Evolutionary conservation across 2,888 invertebrate species (phyloP).

Genomic region (Ophioninae sp.): DNA sequence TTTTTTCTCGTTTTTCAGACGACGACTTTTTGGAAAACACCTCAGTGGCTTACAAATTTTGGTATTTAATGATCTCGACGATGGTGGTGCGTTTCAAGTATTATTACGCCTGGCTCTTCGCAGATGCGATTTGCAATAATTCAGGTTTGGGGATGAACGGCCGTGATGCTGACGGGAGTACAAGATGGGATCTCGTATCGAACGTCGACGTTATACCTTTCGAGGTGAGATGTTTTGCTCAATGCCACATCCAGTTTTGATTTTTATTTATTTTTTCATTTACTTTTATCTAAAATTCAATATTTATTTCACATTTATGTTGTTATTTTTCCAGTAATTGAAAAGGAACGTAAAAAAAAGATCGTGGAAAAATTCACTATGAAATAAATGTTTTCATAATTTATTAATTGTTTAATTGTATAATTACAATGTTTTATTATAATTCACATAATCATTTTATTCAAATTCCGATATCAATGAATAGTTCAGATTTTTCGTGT

Average conservation of each 20-base stretch:
- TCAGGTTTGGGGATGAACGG: slow-evolving; percentile 95
- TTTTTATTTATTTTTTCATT: too few relatives aligned
- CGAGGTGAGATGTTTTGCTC: slow-evolving; percentile 85
- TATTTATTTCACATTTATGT: neutral
- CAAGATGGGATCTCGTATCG: slow-evolving; percentile 95
- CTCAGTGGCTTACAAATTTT: slow-evolving; percentile 85
- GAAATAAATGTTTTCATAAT: too few relatives aligned
- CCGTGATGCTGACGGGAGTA: slow-evolving; percentile 87
- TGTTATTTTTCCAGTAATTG: neutral
- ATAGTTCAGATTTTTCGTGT: too few relatives aligned
- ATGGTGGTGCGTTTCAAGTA: slow-evolving; percentile 94
- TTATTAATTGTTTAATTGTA: too few relatives aligned
- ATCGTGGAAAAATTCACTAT: neutral
- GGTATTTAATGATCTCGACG: slow-evolving; percentile 89
- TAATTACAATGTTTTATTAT: too few relatives aligned
- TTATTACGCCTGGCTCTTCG: slow-evolving; percentile 98
- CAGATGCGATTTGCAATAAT: slow-evolving; percentile 97
- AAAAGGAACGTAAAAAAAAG: neutral
- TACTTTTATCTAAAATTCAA: neutral
- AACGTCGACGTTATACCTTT: slow-evolving; percentile 94
- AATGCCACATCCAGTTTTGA: too few relatives aligned
- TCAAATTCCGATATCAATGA: too few relatives aligned
- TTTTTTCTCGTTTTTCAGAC: slow-evolving; percentile 82
- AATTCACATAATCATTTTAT: too few relatives aligned
- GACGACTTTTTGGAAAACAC: slow-evolving; percentile 85